These are phyloP conservation scores for Sphinx pinastri DNA, from an alignment of 2,888 invertebrate genomes.

Conservation along the genomic window DNA sequence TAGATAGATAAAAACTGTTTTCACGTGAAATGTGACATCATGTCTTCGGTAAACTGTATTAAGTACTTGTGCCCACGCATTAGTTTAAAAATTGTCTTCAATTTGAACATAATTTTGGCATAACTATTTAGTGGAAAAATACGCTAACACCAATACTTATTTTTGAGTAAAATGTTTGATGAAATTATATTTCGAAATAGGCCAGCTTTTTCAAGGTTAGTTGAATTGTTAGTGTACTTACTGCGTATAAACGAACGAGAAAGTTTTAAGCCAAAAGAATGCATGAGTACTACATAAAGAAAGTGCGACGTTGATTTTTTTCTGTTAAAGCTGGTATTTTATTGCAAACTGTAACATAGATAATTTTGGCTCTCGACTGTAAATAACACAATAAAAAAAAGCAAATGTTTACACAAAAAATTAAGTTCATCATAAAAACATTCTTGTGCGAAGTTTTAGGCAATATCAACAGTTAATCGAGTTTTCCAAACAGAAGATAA, in stretches of 20 bases:
- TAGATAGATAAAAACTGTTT: slow-evolving; percentile 14
- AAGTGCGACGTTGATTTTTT: not conserved
- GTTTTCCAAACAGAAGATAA: not conserved
- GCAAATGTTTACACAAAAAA: too few relatives aligned
- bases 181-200: not conserved
- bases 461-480: not conserved
- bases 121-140: not conserved
- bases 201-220: slow-evolving; percentile 10
- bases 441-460: not conserved
- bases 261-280: slow-evolving; percentile 17
- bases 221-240: not conserved
- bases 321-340: not conserved
- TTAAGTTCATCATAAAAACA: not conserved
- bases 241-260: slow-evolving; percentile 1
- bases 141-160: not conserved
- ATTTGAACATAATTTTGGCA: not conserved
- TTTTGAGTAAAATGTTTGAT: not conserved
- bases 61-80: not conserved
- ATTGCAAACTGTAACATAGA: not conserved
- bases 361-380: not conserved
- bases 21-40: not conserved
- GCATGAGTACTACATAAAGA: not conserved
- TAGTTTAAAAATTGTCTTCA: slow-evolving; percentile 2
- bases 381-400: not conserved
- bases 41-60: not conserved